Evolutionary conservation across 2,888 invertebrate species (phyloP), one percentile per base, ranked within the genome.

Genomic region (Brenthis daphne): DNA sequence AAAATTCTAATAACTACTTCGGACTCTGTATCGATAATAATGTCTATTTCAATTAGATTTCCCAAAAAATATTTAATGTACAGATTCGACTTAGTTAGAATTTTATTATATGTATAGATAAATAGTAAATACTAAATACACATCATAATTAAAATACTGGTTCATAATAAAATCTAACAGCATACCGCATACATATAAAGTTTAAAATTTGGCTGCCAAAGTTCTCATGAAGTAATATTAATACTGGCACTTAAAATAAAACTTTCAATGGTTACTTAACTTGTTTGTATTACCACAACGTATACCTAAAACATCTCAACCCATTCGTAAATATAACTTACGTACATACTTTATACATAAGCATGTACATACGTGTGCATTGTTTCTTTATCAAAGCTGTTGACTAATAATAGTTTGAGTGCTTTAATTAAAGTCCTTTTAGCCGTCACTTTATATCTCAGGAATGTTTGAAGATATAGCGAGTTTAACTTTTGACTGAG

Each of bases 321-420:
- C 14, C 50, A 16, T 13, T 60, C 37, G 20, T 53, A 37, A 53
- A 20, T 63, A 20, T 63, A 53, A 63, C 16, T n/a, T 13, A 43
- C n/a, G 0, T 8, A 61, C 53, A 8, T 37, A 50, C 50, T 56
- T 56, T 48, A 65, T 64, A 53, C 29, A 77, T 78, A 82, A 83
- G 83, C 85, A 78, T 81, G 84, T 81, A 84, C 83, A 29, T 85
- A 76, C 82, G 81, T 79, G 76, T 70, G 75, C 79, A 79, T 83
- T 82, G 79, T 82, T 82, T 73, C 72, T 75, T 74, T 71, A 66
- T 71, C 74, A 71, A 71, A 76, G 73, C 74, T 76, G 76, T 73
- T 56, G 69, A 65, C 68, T 73, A 74, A 71, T 74, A 73, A 71
- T 69, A 70, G 71, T 75, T 76, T 66, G 68, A 75, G 73, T 74